phyloP scores from a whole-genome alignment of 2,888 invertebrate genomes.

The Bursaphelenchus okinawaensis region DNA sequence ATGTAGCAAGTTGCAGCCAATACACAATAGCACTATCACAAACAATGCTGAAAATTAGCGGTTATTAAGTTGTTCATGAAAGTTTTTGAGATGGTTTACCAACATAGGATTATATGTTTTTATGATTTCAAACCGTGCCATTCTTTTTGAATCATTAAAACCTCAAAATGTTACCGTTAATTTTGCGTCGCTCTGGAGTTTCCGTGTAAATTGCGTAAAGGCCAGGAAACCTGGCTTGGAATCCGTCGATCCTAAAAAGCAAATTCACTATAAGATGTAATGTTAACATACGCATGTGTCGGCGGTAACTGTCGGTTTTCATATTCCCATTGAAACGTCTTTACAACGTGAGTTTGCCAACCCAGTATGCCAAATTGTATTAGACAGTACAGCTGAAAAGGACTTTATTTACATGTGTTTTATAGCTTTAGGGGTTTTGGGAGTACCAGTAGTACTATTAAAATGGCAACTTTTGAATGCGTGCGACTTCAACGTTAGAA shows the following conservation, averaged over 20 bases:
- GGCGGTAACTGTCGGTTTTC: conserved; percentile 51
- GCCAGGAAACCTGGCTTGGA: conserved; percentile 54
- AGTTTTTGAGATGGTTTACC: too few relatives aligned
- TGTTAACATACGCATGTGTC: conserved; percentile 37
- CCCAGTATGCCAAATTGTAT: conserved; percentile 53
- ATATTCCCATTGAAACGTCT: conserved; percentile 41
- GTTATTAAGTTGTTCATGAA: too few relatives aligned
- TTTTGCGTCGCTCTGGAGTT: conserved; percentile 48
- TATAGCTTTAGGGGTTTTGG: neutral
- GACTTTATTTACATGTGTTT: neutral
- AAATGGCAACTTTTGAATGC: too few relatives aligned
- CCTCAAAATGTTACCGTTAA: conserved; percentile 42
- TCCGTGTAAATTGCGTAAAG: conserved; percentile 52
- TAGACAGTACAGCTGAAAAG: conserved; percentile 46
- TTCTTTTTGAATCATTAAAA: too few relatives aligned
- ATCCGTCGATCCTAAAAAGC: conserved; percentile 46
- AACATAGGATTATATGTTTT: too few relatives aligned
- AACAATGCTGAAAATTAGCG: conserved; percentile 42
- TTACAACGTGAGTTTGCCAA: conserved; percentile 51
- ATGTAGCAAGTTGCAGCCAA: conserved; percentile 43
- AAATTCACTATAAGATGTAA: conserved; percentile 1
- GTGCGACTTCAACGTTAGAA: too few relatives aligned
- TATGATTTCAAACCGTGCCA: too few relatives aligned
- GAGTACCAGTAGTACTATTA: too few relatives aligned
- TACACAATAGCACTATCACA: conserved; percentile 46